phyloP scores from a whole-genome alignment of 1,140 invertebrate genomes.

The Sycophila sp. region DNA sequence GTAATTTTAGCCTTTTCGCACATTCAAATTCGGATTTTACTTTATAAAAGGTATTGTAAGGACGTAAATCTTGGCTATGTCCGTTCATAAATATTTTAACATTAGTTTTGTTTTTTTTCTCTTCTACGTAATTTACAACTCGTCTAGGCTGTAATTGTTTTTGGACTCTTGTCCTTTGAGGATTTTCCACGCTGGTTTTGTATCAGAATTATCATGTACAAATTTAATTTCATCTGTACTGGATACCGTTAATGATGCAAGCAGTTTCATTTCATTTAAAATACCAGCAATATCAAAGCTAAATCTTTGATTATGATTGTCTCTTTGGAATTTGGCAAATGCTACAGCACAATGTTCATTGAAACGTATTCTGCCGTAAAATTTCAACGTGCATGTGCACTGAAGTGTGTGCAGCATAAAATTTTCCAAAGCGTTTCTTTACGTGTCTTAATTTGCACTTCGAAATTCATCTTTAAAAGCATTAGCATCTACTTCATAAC shows the following conservation, averaged over 20 bases:
- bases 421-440: background rate
- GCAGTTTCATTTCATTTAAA: background rate
- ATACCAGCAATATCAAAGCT: background rate
- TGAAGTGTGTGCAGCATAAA: background rate
- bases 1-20: background rate
- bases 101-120: background rate
- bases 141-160: background rate
- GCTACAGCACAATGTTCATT: background rate
- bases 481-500: background rate
- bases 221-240: background rate
- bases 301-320: background rate
- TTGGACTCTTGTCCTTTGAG: background rate
- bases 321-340: background rate
- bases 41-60: background rate
- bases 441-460: background rate
- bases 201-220: background rate
- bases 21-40: slow-evolving; percentile 10
- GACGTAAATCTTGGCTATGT: background rate
- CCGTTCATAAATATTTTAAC: slow-evolving; percentile 14
- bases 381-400: background rate
- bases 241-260: background rate
- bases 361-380: background rate
- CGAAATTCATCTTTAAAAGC: background rate
- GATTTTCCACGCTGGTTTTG: background rate
- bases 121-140: background rate